These are phyloP conservation scores for Misgurnus anguillicaudatus DNA, from an alignment of 2,113 vertebrate genomes.

Conservation along the genomic window DNA sequence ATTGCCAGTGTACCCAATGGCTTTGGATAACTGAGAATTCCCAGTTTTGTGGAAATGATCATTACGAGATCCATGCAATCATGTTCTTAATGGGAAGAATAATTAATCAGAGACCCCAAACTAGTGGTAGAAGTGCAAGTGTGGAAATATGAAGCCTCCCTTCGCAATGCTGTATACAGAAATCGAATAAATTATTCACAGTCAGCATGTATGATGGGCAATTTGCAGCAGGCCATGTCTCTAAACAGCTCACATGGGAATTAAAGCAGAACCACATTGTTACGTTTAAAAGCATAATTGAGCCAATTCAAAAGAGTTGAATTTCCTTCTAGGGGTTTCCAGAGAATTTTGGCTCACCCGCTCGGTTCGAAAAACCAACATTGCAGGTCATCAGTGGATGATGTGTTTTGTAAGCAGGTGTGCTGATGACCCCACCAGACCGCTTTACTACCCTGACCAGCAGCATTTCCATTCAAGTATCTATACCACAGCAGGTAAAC, in stretches of 20 bases:
- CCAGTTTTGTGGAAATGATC: constrained; percentile 17
- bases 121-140: constrained; percentile 22
- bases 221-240: constrained; percentile 39
- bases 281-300: constrained; percentile 3
- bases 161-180: constrained; percentile 21
- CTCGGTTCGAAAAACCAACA: too few species aligned
- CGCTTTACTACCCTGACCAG: too few species aligned
- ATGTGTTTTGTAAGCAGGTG: too few species aligned
- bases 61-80: constrained; percentile 3
- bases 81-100: constrained; percentile 31
- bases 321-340: constrained; percentile 1
- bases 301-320: not conserved
- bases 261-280: not conserved
- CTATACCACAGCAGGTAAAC: too few species aligned
- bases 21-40: constrained; percentile 21
- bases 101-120: constrained; percentile 39
- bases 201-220: constrained; percentile 24
- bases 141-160: not conserved
- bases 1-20: not conserved
- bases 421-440: too few species aligned
- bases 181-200: constrained; percentile 36
- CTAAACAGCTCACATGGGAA: not conserved
- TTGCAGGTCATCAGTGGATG: too few species aligned
- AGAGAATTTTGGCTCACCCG: not conserved
- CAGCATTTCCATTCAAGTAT: too few species aligned